Evolutionary conservation across 1,140 invertebrate genomes (phyloP), one percentile per base, ranked within the genome.

Genomic region (Diorhabda elongata): DNA sequence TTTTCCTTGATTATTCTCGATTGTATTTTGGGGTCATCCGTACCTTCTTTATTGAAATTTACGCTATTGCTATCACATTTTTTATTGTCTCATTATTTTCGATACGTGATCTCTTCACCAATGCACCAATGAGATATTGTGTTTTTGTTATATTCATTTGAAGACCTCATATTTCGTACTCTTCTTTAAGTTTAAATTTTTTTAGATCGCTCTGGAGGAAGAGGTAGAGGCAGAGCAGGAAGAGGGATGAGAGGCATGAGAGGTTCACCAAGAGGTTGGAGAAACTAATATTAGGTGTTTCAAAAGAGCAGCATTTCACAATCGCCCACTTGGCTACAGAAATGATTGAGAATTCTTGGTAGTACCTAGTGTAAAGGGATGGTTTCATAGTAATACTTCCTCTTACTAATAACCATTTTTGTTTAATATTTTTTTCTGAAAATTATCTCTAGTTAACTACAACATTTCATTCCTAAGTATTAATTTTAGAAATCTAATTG

Each of bases 171-270:
- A 26, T 26, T 26, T 26, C 26, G 0, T 26, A 26, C 26, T 42
- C 61, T 66, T 44, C 41, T 44, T 8, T 2, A 44, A 26, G 57
- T 44, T 57, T 9, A 5, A 3, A 65, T 66, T 67, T 64, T 67
- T 69, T 58, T 58, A 71, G 67, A 67, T 70, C 58, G 47, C 26
- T 44, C 42, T 44, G 44, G 9, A 26, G 47, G 62, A 2, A 61
- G 67, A 52, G 64, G 69, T 26, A 64, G 79, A 42, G 77, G 80
- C 65, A 77, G 80, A 42, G 79, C 82, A 9, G 82, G 82, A 71
- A 61, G 75, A 65, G 69, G 66, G 43, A 69, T 58, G 52, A 69
- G 74, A 67, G 67, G 76, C 7, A 80, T 82, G 45, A 78, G 82
- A 56, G 57, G 68, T 43, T 56, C 58, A 42, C 56, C 59, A n/a